Evolutionary conservation across 2,113 vertebrate species (phyloP), one percentile per base, ranked within the genome.

Genomic region (Calonectris borealis): DNA sequence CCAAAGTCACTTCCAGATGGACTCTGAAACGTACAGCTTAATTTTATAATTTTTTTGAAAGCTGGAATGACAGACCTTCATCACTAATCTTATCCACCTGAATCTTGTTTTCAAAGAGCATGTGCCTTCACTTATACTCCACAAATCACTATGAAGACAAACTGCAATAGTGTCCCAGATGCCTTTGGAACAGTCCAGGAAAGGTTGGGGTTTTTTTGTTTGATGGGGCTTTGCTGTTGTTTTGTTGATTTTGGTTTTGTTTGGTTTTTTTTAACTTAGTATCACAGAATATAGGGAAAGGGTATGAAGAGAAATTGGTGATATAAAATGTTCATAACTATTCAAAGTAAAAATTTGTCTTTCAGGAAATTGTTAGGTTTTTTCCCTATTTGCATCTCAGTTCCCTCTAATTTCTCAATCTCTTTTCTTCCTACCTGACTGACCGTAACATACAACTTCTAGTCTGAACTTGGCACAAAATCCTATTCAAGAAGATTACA

Each of bases 401-500:
- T 71, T 91, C 31, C 29, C 27, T 64, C 17, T 48, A 2, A 51
- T 60, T 90, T 75, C 51, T 78, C 75, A 34, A 6, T n/a, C 19
- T 70, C 13, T 71, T 73, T 80, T 86, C 55, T 70, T 93, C 27
- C 84, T 82, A 95, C 51, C 80, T 82, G 26, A 57, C 29, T 71
- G 32, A 72, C 17, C 32, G 36, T 6, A 84, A 70, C 14, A 66
- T 8, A 36, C 32, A 91, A 61, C 42, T 92, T 90, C 66, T 54
- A 85, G 86, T 16, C 78, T 44, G 58, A 57, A 82, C 65, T 86
- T 69, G 34, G 29, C n/a, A 93, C 25, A 90, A 90, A 97, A 96
- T 92, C 68, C 88, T 83, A 3, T 46, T 91, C 81, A 80, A 94
- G 86, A 49, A 94, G 97, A 94, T 95, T 96, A 96, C 21, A 34